Base-by-base conservation (phyloP, 2,888 invertebrate species). In the Amphimallon solstitiale region DNA sequence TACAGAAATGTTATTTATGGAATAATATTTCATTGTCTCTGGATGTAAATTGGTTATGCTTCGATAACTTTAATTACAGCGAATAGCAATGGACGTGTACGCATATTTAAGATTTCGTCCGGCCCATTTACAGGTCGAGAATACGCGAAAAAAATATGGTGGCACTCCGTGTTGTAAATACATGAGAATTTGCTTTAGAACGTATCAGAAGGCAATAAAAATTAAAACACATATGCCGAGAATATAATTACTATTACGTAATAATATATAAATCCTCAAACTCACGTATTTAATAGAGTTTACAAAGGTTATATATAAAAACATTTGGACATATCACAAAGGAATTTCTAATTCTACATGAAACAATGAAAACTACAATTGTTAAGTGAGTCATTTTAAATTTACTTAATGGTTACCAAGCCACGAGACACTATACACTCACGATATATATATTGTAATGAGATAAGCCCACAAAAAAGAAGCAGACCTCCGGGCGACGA, bases 11-110 rank as follows among this genome's bases (percentile, higher is more conserved):
- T 15, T 59, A 59, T 59, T 43, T 59, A 59, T 59, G 29, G 56
- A 43, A 59, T 43, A 59, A 59, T 59, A 59, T 59, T 59, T 59
- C 56, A 43, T 59, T 59, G 56, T 59, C 29, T 59, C 43, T 43
- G 14, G 14, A 10, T 59, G 43, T 29, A 43, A 59, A 43, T 59
- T 29, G 29, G 56, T 43, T 59, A 14, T 59, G 56, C 56, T 43
- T 59, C 29, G 43, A 43, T 59, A 59, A 59, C 15, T 59, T 59
- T 59, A 43, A 59, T 59, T 59, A 59, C 56, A 9, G 43, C 43
- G 56, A 43, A 59, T 59, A 43, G 43, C 43, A 59, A 43, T 59
- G 43, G 43, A 43, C 29, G 56, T 29, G 29, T 59, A 43, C 56
- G 40, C 40, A 56, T 56, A 56, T 56, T 56, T 43, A 56, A 43